Evolutionary conservation across 2,113 vertebrate species (phyloP).

Genomic region (Passer montanus): DNA sequence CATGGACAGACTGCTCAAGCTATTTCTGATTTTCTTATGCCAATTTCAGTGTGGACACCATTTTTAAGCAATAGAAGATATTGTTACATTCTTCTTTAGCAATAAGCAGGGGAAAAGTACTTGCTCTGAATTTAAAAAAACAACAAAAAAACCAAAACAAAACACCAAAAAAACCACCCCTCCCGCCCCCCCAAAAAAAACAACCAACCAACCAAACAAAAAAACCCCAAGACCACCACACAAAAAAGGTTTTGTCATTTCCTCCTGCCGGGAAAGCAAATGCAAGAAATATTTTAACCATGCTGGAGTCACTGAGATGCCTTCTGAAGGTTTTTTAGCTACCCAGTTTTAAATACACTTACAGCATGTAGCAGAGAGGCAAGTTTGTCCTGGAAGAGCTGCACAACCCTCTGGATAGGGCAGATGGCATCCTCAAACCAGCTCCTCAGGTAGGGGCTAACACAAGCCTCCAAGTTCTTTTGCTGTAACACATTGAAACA

Average conservation of each 20-base stretch:
- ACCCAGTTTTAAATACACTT: constrained; percentile 60
- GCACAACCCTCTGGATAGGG: constrained; percentile 89
- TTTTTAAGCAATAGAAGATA: background rate
- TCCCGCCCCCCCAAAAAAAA: background rate
- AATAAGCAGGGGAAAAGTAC: background rate
- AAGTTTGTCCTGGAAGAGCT: constrained; percentile 88
- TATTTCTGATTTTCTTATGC: background rate
- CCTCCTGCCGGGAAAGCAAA: background rate
- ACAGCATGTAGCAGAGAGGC: constrained; percentile 90
- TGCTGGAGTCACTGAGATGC: background rate
- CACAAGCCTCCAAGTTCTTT: constrained; percentile 75
- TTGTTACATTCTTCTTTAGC: background rate
- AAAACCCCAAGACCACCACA: background rate
- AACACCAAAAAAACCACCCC: too few relatives aligned
- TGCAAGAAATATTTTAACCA: background rate
- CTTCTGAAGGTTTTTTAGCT: background rate
- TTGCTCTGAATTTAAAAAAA: background rate
- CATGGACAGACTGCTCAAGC: background rate
- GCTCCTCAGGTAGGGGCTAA: constrained; percentile 82
- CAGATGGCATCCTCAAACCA: constrained; percentile 94
- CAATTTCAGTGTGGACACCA: background rate
- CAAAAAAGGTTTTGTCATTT: background rate
- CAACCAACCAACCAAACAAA: background rate
- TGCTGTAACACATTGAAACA: constrained; percentile 64
- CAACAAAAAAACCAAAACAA: background rate